These are phyloP conservation scores for Calameuta filiformis DNA, from an alignment of 2,888 invertebrate genomes.

Conservation along the genomic window DNA sequence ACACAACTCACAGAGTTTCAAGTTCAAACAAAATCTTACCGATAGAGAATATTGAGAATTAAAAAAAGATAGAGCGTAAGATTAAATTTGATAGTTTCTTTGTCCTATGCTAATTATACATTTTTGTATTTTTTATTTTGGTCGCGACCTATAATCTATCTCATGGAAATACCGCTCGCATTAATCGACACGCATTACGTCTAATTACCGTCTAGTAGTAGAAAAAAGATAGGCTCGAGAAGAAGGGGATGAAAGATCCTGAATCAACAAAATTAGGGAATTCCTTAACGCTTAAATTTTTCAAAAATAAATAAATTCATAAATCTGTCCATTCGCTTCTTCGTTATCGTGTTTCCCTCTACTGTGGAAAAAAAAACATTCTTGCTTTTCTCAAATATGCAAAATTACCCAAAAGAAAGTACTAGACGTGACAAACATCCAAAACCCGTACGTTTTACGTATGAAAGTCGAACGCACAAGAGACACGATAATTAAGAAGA, in stretches of 20 bases:
- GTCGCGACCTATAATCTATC: neutral
- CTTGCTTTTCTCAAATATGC: neutral
- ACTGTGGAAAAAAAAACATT: neutral
- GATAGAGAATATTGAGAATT: neutral
- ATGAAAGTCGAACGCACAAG: neutral
- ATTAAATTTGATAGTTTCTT: neutral
- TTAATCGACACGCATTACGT: neutral
- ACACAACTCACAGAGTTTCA: neutral
- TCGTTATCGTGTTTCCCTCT: too few species aligned
- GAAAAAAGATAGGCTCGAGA: neutral
- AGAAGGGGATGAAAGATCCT: neutral
- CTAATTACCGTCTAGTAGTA: neutral
- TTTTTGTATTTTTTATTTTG: neutral
- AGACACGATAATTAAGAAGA: neutral
- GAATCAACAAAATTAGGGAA: neutral
- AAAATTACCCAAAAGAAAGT: neutral
- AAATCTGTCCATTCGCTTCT: too few species aligned
- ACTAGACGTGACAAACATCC: neutral
- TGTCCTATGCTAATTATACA: neutral
- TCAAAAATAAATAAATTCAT: neutral
- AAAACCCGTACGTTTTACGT: neutral
- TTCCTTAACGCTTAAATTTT: neutral
- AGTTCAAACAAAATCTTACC: neutral
- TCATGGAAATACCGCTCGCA: constrained; percentile 1
- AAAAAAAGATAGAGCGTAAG: neutral